These are phyloP conservation scores for Echinops telfairi DNA, from an alignment of 2,113 vertebrate species.

Conservation along the genomic window DNA sequence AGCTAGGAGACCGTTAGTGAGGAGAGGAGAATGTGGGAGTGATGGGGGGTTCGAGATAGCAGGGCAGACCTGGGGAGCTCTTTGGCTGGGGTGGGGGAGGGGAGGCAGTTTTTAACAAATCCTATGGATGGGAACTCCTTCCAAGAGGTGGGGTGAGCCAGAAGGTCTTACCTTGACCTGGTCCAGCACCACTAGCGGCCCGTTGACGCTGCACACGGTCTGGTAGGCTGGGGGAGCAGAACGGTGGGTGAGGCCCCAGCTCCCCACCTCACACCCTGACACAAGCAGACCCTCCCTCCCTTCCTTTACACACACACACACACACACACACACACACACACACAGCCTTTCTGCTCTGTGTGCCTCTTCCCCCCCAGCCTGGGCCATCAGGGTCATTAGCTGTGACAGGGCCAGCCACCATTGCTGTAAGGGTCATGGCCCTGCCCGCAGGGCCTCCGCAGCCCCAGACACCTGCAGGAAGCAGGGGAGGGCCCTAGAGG, in stretches of 20 bases:
- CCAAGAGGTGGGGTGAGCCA: neutral
- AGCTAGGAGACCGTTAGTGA: neutral
- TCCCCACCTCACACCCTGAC: neutral
- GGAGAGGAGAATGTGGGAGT: neutral
- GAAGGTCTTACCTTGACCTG: constrained; percentile 88
- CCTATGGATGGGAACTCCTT: neutral
- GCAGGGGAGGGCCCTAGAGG: constrained; percentile 67
- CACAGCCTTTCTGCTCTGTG: neutral
- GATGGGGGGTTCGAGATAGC: neutral
- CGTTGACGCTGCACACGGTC: constrained; percentile 89
- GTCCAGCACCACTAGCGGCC: constrained; percentile 89
- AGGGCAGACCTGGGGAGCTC: neutral
- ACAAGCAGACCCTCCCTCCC: neutral
- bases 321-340: neutral
- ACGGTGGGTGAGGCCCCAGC: neutral
- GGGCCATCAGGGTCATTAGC: constrained; percentile 87
- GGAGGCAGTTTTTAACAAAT: too few species aligned
- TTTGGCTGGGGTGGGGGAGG: neutral
- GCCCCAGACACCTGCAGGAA: constrained; percentile 83
- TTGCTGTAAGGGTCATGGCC: constrained; percentile 93
- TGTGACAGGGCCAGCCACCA: constrained; percentile 93
- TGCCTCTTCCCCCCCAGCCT: neutral
- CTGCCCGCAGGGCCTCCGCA: constrained; percentile 84
- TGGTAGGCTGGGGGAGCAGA: constrained; percentile 83
- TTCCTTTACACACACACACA: neutral